Evolutionary conservation across 2,888 invertebrate genomes (phyloP), one percentile per base, ranked within the genome.

Genomic region (Idaea biselata): DNA sequence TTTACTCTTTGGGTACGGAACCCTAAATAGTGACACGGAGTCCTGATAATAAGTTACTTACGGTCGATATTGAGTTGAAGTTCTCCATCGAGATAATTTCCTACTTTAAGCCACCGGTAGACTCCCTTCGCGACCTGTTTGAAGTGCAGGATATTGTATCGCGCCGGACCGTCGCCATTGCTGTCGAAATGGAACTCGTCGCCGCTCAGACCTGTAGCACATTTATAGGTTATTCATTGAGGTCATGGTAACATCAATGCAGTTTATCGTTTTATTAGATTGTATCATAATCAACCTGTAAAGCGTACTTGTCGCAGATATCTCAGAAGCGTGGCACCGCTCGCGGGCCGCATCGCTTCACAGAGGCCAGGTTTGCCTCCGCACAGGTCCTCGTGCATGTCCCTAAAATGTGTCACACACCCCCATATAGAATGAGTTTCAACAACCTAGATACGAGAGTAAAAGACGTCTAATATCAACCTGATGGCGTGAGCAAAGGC

Each of bases 111-210:
- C 98, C 98, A 98, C 73, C 95, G 94, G 86, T 96, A 97, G 70
- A 94, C 94, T 14, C 96, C 96, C 1, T 91, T 93, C 18, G 94
- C 88, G 17, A 95, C 94, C 82, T 97, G 97, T 82, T 97, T 97
- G 93, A 98, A 99, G 87, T 99, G 98, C 71, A 98, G 96, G 75
- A 99, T 98, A 82, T 98, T 97, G 93, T 99, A 99, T 56, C 98
- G 94, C 11, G 98, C 97, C 0, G 98, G 98, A 0, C 98, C 98
- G 83, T 99, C 99, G 1, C 98, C 98, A 75, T 97, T 96, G 61
- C 89, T 93, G 83, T 98, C 97, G 86, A 99, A 99, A 72, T 95
- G 95, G 86, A 99, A 98, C 78, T 96, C 94, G 84, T 98, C 97
- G 0, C 97, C 97, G 75, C 97, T 97, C 62, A 98, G 91, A 71